Evolutionary conservation across 2,888 invertebrate species (phyloP), one percentile per base, ranked within the genome.

Genomic region (Eupsilia transversa): DNA sequence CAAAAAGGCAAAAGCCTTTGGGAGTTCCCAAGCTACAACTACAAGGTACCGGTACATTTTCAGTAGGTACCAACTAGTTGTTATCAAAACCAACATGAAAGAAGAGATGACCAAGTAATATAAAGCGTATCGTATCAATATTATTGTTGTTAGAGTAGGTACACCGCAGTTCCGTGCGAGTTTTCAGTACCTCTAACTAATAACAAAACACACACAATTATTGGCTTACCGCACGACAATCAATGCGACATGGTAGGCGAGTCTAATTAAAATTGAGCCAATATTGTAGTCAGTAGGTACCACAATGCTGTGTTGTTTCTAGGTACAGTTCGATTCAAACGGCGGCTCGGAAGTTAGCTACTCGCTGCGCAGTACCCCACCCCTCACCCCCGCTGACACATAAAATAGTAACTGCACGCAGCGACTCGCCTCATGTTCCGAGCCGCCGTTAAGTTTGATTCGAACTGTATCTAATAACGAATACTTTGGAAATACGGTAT

Each of bases 151-250:
- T 67, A 57, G 35, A 59, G 9, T 41, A n/a, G n/a, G n/a, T n/a
- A 81, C 85, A 81, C 87, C 88, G 80, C 65, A 89, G 87, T 89
- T 92, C 92, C 91, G 89, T 85, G 72, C 38, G 84, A 80, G 80
- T 87, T 88, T 56, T n/a, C 43, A 68, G 52, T 57, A 75, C 7
- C 2, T 20, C 10, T 54, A 79, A 64, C 12, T 56, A 80, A 65
- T 64, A 64, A 66, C n/a, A n/a, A n/a, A n/a, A n/a, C n/a, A n/a
- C n/a, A n/a, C 12, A 3, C 17, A 27, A 30, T 12, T 46, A 10
- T 17, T 7, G 7, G 14, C 20, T 20, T 77, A 80, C 77, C 74
- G 72, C 84, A 82, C 84, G 86, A 87, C 86, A 92, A 92, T 92
- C 90, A 83, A 92, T 92, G 84, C 79, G 85, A 61, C 70, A 79